Conservation (phyloP, 30 jellyfish, hydroid and myxozoan genomes). For the Aurelia aurita region DNA sequence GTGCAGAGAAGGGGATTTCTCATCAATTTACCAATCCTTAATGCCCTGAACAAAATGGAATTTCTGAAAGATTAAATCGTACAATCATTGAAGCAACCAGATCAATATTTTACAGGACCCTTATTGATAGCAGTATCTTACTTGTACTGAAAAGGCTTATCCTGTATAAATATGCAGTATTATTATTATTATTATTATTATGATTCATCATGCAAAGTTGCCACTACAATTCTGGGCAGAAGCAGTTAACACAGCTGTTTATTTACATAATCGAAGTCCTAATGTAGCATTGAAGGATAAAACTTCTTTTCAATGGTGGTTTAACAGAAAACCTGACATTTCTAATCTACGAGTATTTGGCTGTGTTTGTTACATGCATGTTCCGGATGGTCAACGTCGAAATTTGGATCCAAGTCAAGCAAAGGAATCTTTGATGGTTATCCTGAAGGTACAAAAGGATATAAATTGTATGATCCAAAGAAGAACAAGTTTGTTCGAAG, state of each 20-base stretch:
- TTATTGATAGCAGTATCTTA: too few relatives aligned
- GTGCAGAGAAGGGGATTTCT: slow-evolving; percentile 52
- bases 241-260: slow-evolving; percentile 63
- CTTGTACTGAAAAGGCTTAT: too few relatives aligned
- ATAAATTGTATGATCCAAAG: slow-evolving; percentile 30
- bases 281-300: slow-evolving; percentile 51
- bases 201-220: slow-evolving; percentile 54
- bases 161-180: too few relatives aligned
- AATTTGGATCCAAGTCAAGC: slow-evolving; percentile 59
- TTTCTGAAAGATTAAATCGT: slow-evolving; percentile 50
- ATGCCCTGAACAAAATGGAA: slow-evolving; percentile 56
- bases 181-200: too few relatives aligned
- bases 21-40: slow-evolving; percentile 42
- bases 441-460: slow-evolving; percentile 65
- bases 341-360: slow-evolving; percentile 49
- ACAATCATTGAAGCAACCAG: neutral
- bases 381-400: slow-evolving; percentile 56
- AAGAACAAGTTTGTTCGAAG: slow-evolving; percentile 44
- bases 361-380: slow-evolving; percentile 25
- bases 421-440: slow-evolving; percentile 61
- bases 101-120: too few relatives aligned
- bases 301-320: slow-evolving; percentile 61
- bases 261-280: slow-evolving; percentile 55
- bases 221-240: slow-evolving; percentile 71
- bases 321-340: slow-evolving; percentile 43